phyloP scores from a whole-genome alignment of 2,797 vertebrate species.

The Sebastiscus tertius region DNA sequence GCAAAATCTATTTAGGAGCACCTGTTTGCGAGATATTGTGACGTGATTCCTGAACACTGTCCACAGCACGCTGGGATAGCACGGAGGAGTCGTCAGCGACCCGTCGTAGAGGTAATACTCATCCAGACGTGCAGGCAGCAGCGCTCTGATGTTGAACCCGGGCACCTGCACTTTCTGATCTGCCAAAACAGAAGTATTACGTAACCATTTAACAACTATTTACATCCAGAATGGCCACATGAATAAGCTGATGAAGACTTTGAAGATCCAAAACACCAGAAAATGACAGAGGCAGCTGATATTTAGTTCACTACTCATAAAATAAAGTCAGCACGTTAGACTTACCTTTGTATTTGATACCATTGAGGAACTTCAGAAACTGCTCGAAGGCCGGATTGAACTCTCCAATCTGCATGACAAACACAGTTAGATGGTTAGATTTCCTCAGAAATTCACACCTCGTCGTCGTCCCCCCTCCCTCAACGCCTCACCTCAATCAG shows the following conservation, averaged over 20 bases:
- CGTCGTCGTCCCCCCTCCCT: no score
- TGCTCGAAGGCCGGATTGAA: slow-evolving; percentile 90
- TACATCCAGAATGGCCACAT: neutral
- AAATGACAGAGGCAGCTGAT: neutral
- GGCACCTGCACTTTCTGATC: slow-evolving; percentile 86
- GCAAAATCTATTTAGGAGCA: slow-evolving; percentile 32
- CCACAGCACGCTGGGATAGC: slow-evolving; percentile 95
- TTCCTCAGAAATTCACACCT: neutral
- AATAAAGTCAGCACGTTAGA: neutral
- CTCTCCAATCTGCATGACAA: slow-evolving; percentile 85
- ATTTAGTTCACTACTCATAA: neutral
- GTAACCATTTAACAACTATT: neutral
- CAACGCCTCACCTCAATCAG: slow-evolving; percentile 91
- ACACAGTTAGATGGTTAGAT: neutral
- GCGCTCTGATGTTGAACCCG: slow-evolving; percentile 86
- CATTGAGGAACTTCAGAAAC: slow-evolving; percentile 88
- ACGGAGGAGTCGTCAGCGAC: slow-evolving; percentile 96
- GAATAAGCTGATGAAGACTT: neutral
- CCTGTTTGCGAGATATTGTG: slow-evolving; percentile 91
- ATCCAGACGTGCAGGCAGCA: slow-evolving; percentile 87
- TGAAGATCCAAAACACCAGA: neutral
- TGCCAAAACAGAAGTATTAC: slow-evolving; percentile 60
- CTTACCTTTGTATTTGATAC: slow-evolving; percentile 91
- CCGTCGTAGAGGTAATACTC: slow-evolving; percentile 95
- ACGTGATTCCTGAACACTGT: slow-evolving; percentile 90